Percentiles rank a stretch among this genome's conserved stretches.
Evolutionary conservation across 1,140 invertebrate species (phyloP).

Genomic region (Trichogramma pretiosum): DNA sequence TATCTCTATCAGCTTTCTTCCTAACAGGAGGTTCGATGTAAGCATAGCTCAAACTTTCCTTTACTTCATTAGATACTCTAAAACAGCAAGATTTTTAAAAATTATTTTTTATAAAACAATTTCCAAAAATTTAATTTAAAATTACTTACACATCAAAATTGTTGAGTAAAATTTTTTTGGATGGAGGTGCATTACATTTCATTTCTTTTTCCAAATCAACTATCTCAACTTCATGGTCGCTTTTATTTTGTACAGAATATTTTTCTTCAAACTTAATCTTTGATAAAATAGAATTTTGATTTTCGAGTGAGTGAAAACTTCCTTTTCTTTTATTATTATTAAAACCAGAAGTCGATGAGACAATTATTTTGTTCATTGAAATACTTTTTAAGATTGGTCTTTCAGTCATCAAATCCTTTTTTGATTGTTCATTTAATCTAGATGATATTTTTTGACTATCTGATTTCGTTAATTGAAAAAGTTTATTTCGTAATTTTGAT

Average conservation of each 20-base stretch:
- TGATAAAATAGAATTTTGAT: no score
- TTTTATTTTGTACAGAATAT: no score
- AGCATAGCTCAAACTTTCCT: constrained; percentile 20
- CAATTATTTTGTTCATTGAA: no score
- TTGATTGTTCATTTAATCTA: no score
- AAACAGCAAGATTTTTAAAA: constrained; percentile 3
- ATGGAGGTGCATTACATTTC: constrained; percentile 10
- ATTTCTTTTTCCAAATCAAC: constrained; percentile 12
- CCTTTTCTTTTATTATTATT: no score
- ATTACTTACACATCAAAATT: constrained; percentile 26
- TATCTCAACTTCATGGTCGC: constrained; percentile 14
- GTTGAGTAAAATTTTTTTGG: constrained; percentile 19
- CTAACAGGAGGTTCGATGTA: constrained; percentile 31
- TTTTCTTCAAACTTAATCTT: no score
- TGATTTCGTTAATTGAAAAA: no score
- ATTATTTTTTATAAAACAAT: not conserved
- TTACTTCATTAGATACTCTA: constrained; percentile 20
- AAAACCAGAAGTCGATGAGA: no score
- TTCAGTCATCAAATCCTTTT: no score
- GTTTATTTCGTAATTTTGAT: constrained; percentile 17
- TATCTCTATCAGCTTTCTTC: constrained; percentile 35
- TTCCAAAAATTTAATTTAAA: constrained; percentile 3
- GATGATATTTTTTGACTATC: not conserved
- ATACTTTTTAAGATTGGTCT: no score
- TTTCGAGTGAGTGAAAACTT: no score